These are phyloP conservation scores for Tupaia tana DNA, from an alignment of 2,113 vertebrate genomes.

Conservation along the genomic window DNA sequence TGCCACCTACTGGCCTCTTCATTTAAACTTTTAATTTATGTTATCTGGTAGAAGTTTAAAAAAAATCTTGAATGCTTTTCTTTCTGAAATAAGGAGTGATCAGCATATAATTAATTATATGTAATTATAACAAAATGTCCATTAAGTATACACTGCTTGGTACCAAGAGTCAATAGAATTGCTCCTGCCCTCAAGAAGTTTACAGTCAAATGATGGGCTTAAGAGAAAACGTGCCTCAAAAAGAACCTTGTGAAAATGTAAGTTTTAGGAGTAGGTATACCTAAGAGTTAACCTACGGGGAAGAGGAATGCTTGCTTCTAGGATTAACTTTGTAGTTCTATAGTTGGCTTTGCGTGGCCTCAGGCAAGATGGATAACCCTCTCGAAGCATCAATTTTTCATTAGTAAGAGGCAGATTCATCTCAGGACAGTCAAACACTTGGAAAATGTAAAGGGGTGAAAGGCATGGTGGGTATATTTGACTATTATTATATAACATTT, in stretches of 20 bases:
- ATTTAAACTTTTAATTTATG: not conserved
- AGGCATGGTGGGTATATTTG: not conserved
- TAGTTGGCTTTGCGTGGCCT: conserved; percentile 61
- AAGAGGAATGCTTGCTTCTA: conserved; percentile 46
- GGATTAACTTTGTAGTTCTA: conserved; percentile 69
- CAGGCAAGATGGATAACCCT: conserved; percentile 25
- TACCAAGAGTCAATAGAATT: conserved; percentile 31
- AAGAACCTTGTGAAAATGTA: conserved; percentile 40
- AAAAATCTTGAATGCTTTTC: not conserved
- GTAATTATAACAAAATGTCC: not conserved
- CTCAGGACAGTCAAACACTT: conserved; percentile 34
- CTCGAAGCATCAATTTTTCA: conserved; percentile 71
- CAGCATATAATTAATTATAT: not conserved
- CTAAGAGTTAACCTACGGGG: conserved; percentile 52
- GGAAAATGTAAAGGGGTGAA: not conserved
- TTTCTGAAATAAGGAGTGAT: conserved; percentile 31
- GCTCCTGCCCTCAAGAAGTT: conserved; percentile 40
- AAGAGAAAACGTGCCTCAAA: not conserved
- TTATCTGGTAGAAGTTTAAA: not conserved
- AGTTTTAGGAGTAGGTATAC: conserved; percentile 37
- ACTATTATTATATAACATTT: conserved; percentile 49
- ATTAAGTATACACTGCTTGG: not conserved
- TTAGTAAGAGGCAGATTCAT: conserved; percentile 49
- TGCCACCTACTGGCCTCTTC: too few species aligned
- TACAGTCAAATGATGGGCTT: not conserved